phyloP scores from a whole-genome alignment of 2,113 vertebrate species.

The Syrmaticus mikado region DNA sequence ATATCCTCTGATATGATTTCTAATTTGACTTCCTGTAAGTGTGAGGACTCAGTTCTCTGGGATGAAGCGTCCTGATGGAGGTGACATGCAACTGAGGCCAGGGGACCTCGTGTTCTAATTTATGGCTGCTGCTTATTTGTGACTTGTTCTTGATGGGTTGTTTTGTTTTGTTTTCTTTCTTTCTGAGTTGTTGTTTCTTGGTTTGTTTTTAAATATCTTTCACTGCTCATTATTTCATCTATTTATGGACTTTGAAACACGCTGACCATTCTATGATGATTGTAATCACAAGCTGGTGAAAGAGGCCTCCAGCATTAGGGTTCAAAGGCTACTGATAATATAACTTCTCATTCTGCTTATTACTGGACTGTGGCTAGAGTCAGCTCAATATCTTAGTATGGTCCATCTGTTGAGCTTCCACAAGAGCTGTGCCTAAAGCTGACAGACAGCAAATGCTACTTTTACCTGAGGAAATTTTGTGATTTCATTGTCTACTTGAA shows the following conservation, averaged over 20 bases:
- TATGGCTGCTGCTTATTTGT: not conserved
- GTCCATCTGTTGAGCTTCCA: not conserved
- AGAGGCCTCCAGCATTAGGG: not conserved
- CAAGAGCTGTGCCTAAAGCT: not conserved
- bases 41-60: not conserved
- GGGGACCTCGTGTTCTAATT: not conserved
- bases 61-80: not conserved
- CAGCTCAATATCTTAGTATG: not conserved
- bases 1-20: not conserved
- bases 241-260: not conserved
- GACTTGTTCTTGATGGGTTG: not conserved
- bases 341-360: not conserved
- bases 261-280: not conserved
- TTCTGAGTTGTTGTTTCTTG: not conserved
- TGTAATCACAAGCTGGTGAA: not conserved
- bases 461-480: slow-evolving; percentile 6
- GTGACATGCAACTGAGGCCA: rapidly evolving
- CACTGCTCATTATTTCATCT: not conserved
- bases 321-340: not conserved
- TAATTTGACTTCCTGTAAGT: not conserved
- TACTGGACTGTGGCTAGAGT: not conserved
- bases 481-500: not conserved
- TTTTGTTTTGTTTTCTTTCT: not conserved
- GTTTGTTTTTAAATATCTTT: not conserved
- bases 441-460: not conserved